phyloP scores from a whole-genome alignment of 2,113 vertebrate genomes.

The Salvator merianae region DNA sequence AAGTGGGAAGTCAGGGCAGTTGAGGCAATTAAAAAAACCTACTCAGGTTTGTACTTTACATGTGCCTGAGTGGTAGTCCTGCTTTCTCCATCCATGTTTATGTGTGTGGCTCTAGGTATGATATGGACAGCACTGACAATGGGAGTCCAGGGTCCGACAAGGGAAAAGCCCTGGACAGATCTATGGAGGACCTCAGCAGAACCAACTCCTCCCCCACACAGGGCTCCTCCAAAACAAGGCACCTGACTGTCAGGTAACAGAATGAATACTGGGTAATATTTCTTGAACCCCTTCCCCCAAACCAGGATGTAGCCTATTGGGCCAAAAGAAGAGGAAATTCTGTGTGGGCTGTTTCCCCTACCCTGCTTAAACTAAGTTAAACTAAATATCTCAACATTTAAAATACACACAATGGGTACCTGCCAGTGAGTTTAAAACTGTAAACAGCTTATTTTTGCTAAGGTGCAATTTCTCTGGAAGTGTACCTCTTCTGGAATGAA shows the following conservation, averaged over 20 bases:
- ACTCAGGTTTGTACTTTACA: neutral
- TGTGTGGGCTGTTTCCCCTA: too few species aligned
- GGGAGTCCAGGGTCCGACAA: slow-evolving; percentile 76
- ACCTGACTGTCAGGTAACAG: slow-evolving; percentile 83
- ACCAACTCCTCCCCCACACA: slow-evolving; percentile 73
- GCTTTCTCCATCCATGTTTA: neutral
- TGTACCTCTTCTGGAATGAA: neutral
- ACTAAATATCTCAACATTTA: neutral
- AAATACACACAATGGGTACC: neutral
- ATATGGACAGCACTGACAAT: slow-evolving; percentile 81
- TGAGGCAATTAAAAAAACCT: neutral
- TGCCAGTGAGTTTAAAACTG: neutral
- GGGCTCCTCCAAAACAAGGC: slow-evolving; percentile 72
- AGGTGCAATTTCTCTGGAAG: neutral
- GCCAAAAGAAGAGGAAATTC: too few species aligned
- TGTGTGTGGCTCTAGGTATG: slow-evolving; percentile 74
- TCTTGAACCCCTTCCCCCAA: neutral
- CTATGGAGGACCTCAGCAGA: slow-evolving; percentile 83
- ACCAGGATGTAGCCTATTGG: neutral
- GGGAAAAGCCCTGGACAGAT: slow-evolving; percentile 78
- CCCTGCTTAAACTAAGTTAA: neutral
- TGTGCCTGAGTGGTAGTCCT: neutral
- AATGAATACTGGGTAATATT: neutral
- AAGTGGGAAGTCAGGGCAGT: too few species aligned
- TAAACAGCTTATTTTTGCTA: neutral